These are phyloP conservation scores for Hyles vespertilio DNA, from an alignment of 1,140 invertebrate genomes.

Conservation along the genomic window DNA sequence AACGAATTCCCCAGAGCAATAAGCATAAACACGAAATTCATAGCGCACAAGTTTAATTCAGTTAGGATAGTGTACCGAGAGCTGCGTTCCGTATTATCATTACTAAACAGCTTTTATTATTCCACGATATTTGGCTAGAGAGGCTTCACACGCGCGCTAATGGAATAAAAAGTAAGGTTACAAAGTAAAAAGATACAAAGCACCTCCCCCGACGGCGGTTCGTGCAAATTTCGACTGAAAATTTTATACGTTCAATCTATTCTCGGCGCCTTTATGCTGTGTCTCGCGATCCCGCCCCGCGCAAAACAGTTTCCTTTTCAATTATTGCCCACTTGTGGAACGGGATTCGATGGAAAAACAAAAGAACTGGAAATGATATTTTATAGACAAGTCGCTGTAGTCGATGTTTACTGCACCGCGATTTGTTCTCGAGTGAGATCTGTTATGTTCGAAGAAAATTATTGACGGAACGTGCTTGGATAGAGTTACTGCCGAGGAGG, in stretches of 20 bases:
- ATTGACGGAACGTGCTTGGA: conserved; percentile 70
- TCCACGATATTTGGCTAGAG: conserved; percentile 71
- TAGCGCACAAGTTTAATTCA: conserved; percentile 61
- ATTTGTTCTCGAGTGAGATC: conserved; percentile 67
- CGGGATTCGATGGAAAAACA: conserved; percentile 68
- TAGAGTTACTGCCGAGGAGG: conserved; percentile 35
- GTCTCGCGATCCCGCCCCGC: conserved; percentile 62
- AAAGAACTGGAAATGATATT: conserved; percentile 72
- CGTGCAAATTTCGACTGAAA: conserved; percentile 73
- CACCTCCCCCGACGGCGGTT: conserved; percentile 61
- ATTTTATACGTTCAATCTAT: conserved; percentile 76
- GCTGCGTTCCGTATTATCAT: conserved; percentile 67
- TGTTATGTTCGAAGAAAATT: conserved; percentile 70
- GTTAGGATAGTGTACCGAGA: conserved; percentile 48
- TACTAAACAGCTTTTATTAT: conserved; percentile 75
- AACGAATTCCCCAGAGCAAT: conserved; percentile 45
- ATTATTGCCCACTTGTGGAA: conserved; percentile 76
- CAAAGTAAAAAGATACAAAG: conserved; percentile 74
- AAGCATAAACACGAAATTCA: conserved; percentile 55
- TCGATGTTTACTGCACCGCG: conserved; percentile 68
- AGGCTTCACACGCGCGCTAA: conserved; percentile 68
- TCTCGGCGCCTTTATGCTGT: conserved; percentile 70
- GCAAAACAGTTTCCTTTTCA: conserved; percentile 71
- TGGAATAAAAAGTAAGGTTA: conserved; percentile 76
- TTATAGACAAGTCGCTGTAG: conserved; percentile 69